Percentiles rank a stretch among this genome's conserved stretches.
These are phyloP conservation scores for Sorex maritimensis DNA, from an alignment of 2,797 vertebrate species.

Conservation along the genomic window DNA sequence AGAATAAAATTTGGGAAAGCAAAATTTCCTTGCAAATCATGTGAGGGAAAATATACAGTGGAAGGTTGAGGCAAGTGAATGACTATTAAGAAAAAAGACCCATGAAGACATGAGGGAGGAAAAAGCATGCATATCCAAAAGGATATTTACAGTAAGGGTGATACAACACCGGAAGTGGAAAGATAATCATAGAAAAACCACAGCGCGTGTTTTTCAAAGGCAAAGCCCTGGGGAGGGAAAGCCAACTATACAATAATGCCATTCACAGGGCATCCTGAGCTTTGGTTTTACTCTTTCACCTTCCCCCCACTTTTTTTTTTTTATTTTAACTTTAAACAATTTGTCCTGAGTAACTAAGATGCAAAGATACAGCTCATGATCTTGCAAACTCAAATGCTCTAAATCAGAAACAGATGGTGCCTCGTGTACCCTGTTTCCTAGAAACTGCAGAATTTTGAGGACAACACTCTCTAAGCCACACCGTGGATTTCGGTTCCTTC, in stretches of 20 bases:
- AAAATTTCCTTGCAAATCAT: neutral
- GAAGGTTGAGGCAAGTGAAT: constrained; percentile 44
- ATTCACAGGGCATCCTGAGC: constrained; percentile 65
- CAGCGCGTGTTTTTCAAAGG: constrained; percentile 82
- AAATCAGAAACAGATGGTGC: constrained; percentile 83
- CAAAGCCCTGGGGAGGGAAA: constrained; percentile 72
- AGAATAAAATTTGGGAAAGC: too few relatives aligned
- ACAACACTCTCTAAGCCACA: constrained; percentile 45
- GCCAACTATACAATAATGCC: constrained; percentile 49
- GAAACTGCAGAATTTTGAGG: constrained; percentile 77
- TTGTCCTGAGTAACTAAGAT: constrained; percentile 70
- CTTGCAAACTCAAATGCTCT: constrained; percentile 62
- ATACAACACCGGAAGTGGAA: constrained; percentile 76
- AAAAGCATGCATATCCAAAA: constrained; percentile 55
- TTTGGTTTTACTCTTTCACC: constrained; percentile 61
- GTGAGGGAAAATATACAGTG: neutral
- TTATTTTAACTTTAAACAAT: constrained; percentile 78
- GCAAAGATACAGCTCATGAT: constrained; percentile 66
- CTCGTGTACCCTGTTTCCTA: constrained; percentile 82
- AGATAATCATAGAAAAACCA: constrained; percentile 80
- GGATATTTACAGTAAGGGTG: constrained; percentile 75
- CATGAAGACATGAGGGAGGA: constrained; percentile 40
- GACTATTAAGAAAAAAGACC: neutral
- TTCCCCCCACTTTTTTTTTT: neutral
- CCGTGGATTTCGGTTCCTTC: constrained; percentile 77